A percentile compares a stretch with the other conserved stretches of the same genome.
These are phyloP conservation scores for Nesidiocoris tenuis DNA, from an alignment of 2,888 invertebrate genomes.

Conservation along the genomic window DNA sequence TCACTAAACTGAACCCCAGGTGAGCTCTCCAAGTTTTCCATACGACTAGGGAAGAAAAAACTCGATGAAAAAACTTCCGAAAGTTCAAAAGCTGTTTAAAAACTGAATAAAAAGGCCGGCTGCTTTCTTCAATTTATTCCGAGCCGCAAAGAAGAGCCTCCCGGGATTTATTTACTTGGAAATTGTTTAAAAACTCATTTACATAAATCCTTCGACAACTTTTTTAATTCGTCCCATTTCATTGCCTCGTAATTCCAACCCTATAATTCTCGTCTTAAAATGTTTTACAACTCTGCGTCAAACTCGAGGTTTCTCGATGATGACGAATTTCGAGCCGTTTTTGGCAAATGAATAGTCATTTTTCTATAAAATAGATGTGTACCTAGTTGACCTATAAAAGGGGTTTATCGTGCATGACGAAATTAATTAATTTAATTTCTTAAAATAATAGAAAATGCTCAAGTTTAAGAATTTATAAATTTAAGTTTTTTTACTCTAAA, in stretches of 20 bases:
- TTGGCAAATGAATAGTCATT: too few relatives aligned
- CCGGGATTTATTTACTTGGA: constrained; percentile 22
- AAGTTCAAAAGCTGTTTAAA: neutral
- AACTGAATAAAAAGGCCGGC: neutral
- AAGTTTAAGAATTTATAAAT: too few relatives aligned
- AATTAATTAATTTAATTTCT: too few relatives aligned
- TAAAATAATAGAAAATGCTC: too few relatives aligned
- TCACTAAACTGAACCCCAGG: constrained; percentile 34
- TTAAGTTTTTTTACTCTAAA: too few relatives aligned
- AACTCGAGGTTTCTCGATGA: too few relatives aligned
- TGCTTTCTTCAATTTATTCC: constrained; percentile 11
- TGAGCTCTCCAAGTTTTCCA: constrained; percentile 25
- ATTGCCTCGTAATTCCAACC: neutral
- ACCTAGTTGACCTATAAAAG: too few relatives aligned
- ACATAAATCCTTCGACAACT: constrained; percentile 32
- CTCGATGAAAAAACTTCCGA: neutral
- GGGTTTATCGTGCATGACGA: too few relatives aligned
- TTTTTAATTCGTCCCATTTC: constrained; percentile 18
- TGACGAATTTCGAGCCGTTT: too few relatives aligned
- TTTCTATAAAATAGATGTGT: too few relatives aligned
- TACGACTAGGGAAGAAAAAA: neutral
- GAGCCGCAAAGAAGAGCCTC: neutral
- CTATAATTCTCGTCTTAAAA: too few relatives aligned
- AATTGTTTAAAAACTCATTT: constrained; percentile 34
- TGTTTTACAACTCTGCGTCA: too few relatives aligned